These are phyloP conservation scores for Pterophyllum scalare DNA, from an alignment of 2,113 vertebrate species.

Conservation along the genomic window DNA sequence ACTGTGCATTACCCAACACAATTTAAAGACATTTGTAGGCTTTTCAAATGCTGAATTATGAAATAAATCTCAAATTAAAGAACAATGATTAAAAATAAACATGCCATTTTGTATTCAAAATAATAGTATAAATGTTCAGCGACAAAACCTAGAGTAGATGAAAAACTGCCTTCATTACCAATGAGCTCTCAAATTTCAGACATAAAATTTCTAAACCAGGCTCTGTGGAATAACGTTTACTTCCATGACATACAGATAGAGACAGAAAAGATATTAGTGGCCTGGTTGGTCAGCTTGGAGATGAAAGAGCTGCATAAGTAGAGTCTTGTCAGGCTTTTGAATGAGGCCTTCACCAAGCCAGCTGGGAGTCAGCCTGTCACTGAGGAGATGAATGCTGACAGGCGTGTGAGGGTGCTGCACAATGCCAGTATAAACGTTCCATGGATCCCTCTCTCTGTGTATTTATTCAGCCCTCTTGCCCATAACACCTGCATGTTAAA, in stretches of 20 bases:
- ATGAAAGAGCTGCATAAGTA: slow-evolving; percentile 45
- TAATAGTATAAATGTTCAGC: not conserved
- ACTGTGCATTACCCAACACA: not conserved
- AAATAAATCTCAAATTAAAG: not conserved
- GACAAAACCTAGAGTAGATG: not conserved
- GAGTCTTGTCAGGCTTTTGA: slow-evolving; percentile 43
- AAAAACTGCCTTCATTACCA: not conserved
- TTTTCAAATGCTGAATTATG: slow-evolving; percentile 21
- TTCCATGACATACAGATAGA: slow-evolving; percentile 11
- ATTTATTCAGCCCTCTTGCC: slow-evolving; percentile 25
- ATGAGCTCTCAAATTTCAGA: not conserved
- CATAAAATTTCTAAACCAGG: not conserved
- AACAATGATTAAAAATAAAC: not conserved
- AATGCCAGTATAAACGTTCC: slow-evolving; percentile 33
- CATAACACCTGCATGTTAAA: slow-evolving; percentile 49
- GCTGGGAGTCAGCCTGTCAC: slow-evolving; percentile 42
- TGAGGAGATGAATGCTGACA: slow-evolving; percentile 63
- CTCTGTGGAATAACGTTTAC: slow-evolving; percentile 14
- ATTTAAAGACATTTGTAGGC: not conserved
- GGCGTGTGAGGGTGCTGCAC: slow-evolving; percentile 52
- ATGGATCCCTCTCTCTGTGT: slow-evolving; percentile 12
- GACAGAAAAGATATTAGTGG: not conserved
- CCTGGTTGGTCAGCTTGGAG: slow-evolving; percentile 15
- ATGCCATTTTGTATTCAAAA: not conserved
- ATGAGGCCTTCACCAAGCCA: slow-evolving; percentile 26